Percentiles rank a stretch among this genome's conserved stretches.
Evolutionary conservation across 1,140 invertebrate genomes (phyloP).

Genomic region (Dreissena rostriformis): DNA sequence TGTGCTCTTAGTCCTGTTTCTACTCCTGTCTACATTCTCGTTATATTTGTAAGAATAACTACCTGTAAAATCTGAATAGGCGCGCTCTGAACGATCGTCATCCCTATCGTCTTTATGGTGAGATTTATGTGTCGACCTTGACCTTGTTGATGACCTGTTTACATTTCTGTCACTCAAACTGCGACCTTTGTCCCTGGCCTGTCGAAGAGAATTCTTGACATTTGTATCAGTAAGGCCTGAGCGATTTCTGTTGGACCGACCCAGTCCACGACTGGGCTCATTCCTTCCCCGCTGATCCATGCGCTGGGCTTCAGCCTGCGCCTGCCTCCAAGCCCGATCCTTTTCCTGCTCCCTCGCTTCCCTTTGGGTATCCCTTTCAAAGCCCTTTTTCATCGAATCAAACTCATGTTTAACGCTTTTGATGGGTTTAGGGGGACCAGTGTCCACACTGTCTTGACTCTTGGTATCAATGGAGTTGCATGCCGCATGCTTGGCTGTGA

Average conservation of each 20-base stretch:
- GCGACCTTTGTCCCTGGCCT: slow-evolving; percentile 35
- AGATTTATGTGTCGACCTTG: slow-evolving; percentile 36
- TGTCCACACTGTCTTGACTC: slow-evolving; percentile 43
- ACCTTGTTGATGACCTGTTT: slow-evolving; percentile 23
- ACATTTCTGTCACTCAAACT: slow-evolving; percentile 36
- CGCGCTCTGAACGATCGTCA: slow-evolving; percentile 6
- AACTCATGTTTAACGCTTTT: slow-evolving; percentile 42
- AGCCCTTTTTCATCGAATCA: slow-evolving; percentile 38
- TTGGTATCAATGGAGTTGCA: slow-evolving; percentile 39
- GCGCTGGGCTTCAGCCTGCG: slow-evolving; percentile 17
- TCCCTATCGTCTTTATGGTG: slow-evolving; percentile 16
- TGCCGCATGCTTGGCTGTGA: slow-evolving; percentile 12
- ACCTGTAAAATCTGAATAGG: slow-evolving; percentile 39
- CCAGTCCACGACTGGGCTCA: slow-evolving; percentile 31
- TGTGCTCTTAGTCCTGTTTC: slow-evolving; percentile 19
- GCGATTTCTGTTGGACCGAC: slow-evolving; percentile 28
- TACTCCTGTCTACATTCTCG: slow-evolving; percentile 15
- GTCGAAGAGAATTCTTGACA: slow-evolving; percentile 45
- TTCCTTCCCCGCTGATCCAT: slow-evolving; percentile 1
- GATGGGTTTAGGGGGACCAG: slow-evolving; percentile 17
- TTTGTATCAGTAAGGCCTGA: slow-evolving; percentile 22
- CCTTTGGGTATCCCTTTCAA: slow-evolving; percentile 13
- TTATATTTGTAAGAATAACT: slow-evolving; percentile 15
- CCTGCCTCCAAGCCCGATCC: not conserved
- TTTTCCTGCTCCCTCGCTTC: slow-evolving; percentile 9